Conservation (phyloP, 2,797 vertebrate species). For the Tamandua tetradactyla region DNA sequence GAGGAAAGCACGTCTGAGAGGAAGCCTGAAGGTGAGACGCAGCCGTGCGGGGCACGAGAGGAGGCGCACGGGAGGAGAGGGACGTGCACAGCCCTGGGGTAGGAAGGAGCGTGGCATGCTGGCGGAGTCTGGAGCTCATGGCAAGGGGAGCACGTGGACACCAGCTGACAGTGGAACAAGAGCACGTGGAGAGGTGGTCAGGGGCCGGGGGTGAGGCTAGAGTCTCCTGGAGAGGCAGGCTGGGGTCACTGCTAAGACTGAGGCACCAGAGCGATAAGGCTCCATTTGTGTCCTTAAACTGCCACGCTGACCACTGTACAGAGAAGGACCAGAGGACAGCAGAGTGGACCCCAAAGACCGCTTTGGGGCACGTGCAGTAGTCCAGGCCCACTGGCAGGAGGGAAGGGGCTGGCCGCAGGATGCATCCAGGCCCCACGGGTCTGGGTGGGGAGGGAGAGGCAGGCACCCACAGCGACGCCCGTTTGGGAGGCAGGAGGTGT, state of each 20-base stretch:
- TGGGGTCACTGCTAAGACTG: background rate
- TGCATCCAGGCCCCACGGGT: background rate
- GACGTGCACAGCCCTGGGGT: background rate
- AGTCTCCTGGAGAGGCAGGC: constrained; percentile 53
- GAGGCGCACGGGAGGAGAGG: background rate
- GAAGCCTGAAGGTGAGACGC: background rate
- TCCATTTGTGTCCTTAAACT: background rate
- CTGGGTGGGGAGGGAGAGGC: background rate
- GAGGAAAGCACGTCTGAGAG: background rate
- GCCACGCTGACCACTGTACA: background rate
- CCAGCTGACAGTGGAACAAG: background rate
- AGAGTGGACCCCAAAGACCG: background rate
- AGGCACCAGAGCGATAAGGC: background rate
- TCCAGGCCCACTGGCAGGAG: constrained; percentile 65
- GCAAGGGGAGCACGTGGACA: background rate
- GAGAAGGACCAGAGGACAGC: constrained; percentile 62
- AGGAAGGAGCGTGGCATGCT: background rate
- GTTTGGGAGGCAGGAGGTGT: background rate
- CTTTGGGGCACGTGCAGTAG: background rate
- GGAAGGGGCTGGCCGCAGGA: background rate
- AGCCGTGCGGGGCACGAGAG: too few species aligned
- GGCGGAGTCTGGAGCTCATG: fast-evolving
- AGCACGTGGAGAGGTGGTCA: background rate
- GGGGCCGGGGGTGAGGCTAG: constrained; percentile 23
- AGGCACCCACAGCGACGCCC: background rate